These are phyloP conservation scores for Pangasius larnaudii DNA, from an alignment of 2,797 vertebrate species.

Conservation along the genomic window DNA sequence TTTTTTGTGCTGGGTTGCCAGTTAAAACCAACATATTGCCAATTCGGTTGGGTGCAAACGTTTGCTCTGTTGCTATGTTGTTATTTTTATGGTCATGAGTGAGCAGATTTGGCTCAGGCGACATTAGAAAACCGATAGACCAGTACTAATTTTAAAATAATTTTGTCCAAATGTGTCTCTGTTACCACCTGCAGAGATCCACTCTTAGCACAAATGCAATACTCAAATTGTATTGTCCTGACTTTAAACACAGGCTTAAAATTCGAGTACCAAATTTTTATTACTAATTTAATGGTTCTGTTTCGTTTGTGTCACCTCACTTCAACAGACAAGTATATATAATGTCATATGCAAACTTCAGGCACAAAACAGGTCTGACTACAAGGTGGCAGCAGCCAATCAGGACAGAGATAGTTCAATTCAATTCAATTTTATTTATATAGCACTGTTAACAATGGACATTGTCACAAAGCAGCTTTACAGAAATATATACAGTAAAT, in stretches of 20 bases:
- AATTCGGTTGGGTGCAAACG: background rate
- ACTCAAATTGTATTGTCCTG: background rate
- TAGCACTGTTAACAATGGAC: no score
- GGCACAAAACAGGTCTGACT: no score
- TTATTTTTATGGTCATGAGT: no score
- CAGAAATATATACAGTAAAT: no score
- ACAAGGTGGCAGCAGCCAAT: no score
- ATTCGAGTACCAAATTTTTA: background rate
- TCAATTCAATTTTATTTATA: no score
- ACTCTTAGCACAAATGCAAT: background rate
- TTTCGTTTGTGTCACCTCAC: background rate
- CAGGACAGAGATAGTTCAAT: no score
- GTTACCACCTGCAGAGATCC: background rate
- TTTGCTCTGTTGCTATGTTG: no score
- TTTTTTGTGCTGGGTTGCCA: background rate
- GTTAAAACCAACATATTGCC: background rate
- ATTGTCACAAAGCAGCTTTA: no score
- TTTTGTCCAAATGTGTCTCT: background rate
- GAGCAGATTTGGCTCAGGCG: no score
- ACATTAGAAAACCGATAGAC: background rate
- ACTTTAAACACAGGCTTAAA: background rate
- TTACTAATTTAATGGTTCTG: background rate
- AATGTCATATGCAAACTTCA: no score
- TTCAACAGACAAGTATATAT: background rate
- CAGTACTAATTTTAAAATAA: background rate